Conservation (phyloP, 1,140 invertebrate species). For the Heliconius himera region DNA sequence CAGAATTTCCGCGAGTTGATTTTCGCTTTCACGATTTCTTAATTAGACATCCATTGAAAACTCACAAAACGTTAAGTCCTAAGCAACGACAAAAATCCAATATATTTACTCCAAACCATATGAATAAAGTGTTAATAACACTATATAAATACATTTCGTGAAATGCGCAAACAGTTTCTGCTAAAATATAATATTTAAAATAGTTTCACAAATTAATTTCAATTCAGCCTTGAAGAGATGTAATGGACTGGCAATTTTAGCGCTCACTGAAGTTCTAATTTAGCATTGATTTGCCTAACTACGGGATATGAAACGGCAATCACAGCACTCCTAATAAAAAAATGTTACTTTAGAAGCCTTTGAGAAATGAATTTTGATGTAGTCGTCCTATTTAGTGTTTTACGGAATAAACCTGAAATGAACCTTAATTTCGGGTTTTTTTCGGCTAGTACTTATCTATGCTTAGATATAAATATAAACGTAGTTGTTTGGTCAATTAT, state of each 20-base stretch:
- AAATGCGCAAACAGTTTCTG: neutral
- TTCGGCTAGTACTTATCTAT: too few relatives aligned
- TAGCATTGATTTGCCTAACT: slow-evolving; percentile 31
- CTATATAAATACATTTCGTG: neutral
- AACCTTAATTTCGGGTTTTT: too few relatives aligned
- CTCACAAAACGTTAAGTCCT: neutral
- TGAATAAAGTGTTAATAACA: neutral
- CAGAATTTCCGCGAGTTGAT: too few relatives aligned
- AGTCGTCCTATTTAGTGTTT: too few relatives aligned
- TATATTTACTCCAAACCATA: neutral
- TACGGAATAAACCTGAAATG: too few relatives aligned
- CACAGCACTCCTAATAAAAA: neutral
- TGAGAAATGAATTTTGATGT: neutral
- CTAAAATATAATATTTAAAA: slow-evolving; percentile 15
- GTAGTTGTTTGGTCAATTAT: too few relatives aligned
- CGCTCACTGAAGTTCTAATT: slow-evolving; percentile 32
- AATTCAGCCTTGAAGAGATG: slow-evolving; percentile 30
- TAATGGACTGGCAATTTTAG: slow-evolving; percentile 36
- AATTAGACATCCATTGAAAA: too few relatives aligned
- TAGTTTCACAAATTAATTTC: slow-evolving; percentile 37
- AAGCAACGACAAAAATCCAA: neutral
- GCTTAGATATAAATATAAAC: too few relatives aligned
- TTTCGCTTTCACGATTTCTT: too few relatives aligned
- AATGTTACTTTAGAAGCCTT: neutral
- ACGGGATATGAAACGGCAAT: slow-evolving; percentile 17